These are phyloP conservation scores for Cydia fagiglandana DNA, from an alignment of 1,140 invertebrate genomes.

Conservation along the genomic window DNA sequence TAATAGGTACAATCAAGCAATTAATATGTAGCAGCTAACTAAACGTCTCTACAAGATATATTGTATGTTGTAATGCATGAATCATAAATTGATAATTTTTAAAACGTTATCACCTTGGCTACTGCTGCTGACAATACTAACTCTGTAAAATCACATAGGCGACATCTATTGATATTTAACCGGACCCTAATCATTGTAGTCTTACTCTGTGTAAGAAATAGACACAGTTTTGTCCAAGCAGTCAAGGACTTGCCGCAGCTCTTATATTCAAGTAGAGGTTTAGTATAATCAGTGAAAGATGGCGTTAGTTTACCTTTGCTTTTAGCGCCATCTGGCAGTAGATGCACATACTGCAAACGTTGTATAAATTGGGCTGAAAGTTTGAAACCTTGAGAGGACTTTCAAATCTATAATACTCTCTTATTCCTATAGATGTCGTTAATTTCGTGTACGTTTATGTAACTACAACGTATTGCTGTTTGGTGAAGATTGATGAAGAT, in stretches of 20 bases:
- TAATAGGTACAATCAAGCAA: no score
- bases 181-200: no score
- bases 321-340: not conserved
- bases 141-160: no score
- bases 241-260: not conserved
- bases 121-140: no score
- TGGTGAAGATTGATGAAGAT: not conserved
- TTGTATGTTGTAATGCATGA: no score
- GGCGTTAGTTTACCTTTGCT: not conserved
- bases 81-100: no score
- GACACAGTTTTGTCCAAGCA: not conserved
- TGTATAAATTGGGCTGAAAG: not conserved
- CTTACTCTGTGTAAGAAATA: no score
- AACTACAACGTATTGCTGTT: not conserved
- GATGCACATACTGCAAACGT: not conserved
- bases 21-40: no score
- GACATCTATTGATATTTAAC: no score
- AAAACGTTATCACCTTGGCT: no score
- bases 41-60: no score
- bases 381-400: not conserved
- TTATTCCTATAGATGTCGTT: not conserved
- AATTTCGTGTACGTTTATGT: not conserved
- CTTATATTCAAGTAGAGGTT: not conserved
- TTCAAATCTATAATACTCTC: not conserved
- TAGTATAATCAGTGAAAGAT: not conserved